Percentiles rank a stretch among this genome's conserved stretches.
These are phyloP conservation scores for Platalea minor DNA, from an alignment of 2,797 vertebrate species.

Conservation along the genomic window DNA sequence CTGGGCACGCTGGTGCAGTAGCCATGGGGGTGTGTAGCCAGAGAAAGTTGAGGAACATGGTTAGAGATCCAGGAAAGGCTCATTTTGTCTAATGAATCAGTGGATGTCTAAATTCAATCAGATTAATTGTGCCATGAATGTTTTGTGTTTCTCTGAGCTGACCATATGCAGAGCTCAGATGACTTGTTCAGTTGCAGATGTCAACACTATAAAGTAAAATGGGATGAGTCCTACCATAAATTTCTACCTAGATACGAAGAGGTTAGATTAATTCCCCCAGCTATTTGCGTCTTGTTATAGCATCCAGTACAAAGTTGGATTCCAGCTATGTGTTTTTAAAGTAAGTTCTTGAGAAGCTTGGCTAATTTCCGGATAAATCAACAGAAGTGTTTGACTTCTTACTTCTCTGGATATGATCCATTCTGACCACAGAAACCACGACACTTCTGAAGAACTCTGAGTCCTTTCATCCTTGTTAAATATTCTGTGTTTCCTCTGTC, in stretches of 20 bases:
- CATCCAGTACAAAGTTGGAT: neutral
- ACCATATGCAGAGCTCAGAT: neutral
- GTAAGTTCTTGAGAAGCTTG: neutral
- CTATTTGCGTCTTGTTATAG: neutral
- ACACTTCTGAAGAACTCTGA: neutral
- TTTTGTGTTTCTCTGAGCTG: neutral
- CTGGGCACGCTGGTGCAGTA: neutral
- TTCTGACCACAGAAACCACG: neutral
- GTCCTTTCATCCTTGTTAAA: neutral
- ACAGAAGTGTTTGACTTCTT: neutral
- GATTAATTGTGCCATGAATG: neutral
- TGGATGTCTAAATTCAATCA: neutral
- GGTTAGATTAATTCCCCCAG: neutral
- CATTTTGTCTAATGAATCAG: neutral
- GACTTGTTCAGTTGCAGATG: neutral
- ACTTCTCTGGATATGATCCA: neutral
- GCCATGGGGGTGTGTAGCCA: neutral
- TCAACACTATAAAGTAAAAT: neutral
- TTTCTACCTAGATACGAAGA: neutral
- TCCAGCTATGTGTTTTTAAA: neutral
- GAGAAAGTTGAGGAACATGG: neutral
- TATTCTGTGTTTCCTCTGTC: neutral
- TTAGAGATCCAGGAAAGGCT: neutral
- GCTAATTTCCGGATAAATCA: neutral
- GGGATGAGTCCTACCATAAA: neutral